Conservation (phyloP, 2,888 invertebrate species). For the Agrilus cyanescens region DNA sequence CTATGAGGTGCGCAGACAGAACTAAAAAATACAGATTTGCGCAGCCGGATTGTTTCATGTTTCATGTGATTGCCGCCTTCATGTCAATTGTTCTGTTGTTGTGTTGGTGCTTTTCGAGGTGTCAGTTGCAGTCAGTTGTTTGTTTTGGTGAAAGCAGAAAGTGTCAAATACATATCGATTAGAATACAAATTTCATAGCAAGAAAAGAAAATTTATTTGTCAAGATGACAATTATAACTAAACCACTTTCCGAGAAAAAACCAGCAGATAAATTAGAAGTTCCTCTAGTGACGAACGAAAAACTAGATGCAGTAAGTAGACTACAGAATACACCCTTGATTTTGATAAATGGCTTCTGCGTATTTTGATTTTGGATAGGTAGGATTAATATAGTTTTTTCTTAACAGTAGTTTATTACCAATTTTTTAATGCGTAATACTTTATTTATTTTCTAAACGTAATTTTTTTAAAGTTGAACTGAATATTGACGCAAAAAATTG, state of each 20-base stretch:
- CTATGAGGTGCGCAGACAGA: too few relatives aligned
- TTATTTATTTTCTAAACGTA: background rate
- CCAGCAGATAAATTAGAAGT: conserved; percentile 47
- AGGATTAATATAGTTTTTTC: conserved; percentile 1
- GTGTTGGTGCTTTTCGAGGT: too few relatives aligned
- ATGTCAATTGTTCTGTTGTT: too few relatives aligned
- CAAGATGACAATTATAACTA: conserved; percentile 70
- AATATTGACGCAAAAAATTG: background rate
- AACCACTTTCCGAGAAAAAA: conserved; percentile 61
- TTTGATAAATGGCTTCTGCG: conserved; percentile 6
- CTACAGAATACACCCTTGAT: background rate
- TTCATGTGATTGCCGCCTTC: too few relatives aligned
- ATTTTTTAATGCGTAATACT: conserved; percentile 21
- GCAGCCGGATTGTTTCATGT: too few relatives aligned
- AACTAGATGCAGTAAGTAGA: conserved; percentile 30
- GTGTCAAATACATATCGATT: conserved; percentile 5
- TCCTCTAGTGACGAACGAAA: conserved; percentile 48
- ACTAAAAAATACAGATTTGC: too few relatives aligned
- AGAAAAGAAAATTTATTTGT: conserved; percentile 6
- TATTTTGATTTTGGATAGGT: too few relatives aligned
- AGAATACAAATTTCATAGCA: conserved; percentile 2
- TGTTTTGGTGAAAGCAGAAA: conserved; percentile 4
- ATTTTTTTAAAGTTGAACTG: background rate
- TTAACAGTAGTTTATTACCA: conserved; percentile 8
- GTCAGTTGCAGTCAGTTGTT: background rate